Percentiles rank a stretch among this genome's conserved stretches.
phyloP scores from a whole-genome alignment of 2,797 vertebrate species.

The Argya squamiceps region DNA sequence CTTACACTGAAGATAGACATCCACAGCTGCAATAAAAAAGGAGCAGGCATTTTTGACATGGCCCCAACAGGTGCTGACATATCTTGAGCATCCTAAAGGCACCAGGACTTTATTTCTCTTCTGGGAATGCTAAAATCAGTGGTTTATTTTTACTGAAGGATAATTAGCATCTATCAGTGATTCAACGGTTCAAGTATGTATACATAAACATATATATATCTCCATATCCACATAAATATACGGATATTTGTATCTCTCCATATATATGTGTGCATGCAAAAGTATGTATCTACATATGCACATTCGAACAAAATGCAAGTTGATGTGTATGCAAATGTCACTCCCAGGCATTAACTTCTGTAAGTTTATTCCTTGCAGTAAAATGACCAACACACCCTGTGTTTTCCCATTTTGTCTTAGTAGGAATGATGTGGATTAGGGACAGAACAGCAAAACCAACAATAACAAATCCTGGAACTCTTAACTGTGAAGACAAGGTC shows the following conservation, averaged over 20 bases:
- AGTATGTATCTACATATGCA: background rate
- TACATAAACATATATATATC: background rate
- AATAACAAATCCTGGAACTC: background rate
- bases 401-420: background rate
- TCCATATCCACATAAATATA: background rate
- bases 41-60: background rate
- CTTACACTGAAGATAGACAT: background rate
- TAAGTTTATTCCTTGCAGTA: background rate
- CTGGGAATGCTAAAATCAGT: background rate
- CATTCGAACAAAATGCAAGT: background rate
- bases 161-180: background rate
- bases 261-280: background rate
- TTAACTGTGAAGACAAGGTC: background rate
- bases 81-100: background rate
- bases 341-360: background rate
- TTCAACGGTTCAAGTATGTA: background rate
- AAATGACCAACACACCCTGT: background rate
- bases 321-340: background rate
- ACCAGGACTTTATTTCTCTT: background rate
- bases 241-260: background rate
- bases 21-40: background rate
- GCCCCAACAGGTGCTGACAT: background rate
- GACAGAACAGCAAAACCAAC: background rate
- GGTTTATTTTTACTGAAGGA: background rate
- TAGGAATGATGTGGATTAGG: background rate